Base-by-base conservation (phyloP, 2,113 vertebrate genomes). In the Zapus hudsonius region DNA sequence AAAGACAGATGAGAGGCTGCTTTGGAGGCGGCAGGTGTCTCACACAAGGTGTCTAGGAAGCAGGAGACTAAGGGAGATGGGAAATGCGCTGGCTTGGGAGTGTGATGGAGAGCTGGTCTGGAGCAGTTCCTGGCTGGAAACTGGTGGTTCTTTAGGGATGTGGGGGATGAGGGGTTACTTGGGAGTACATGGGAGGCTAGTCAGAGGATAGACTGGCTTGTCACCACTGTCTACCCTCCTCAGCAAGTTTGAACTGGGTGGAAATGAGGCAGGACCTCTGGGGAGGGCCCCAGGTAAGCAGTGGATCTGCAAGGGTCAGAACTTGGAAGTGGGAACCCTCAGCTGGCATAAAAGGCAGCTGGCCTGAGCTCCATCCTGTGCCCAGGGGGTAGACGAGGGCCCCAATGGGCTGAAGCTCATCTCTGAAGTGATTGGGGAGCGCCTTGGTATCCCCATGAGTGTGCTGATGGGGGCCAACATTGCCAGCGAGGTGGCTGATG, bases 381-480 rank as follows among this genome's bases (percentile, higher is more conserved):
- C 86, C 22, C 96, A 99, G 99, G 99, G 99, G 2, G 98, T 99
- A 74, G 99, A 99, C 5, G 98, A 99, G 87, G 98, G 99, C 94
- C 99, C 99, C 17, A 98, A 98, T 0, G 99, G 99, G 84, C 98
- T 99, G 97, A 99, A 98, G 97, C 98, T 99, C 96, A 99, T 99
- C 97, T 99, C 99, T 13, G 99, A 99, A 83, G 98, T 99, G 80
- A 99, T 99, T 95, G 97, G 95, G 1, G 99, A 98, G 64, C 98
- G 97, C 61, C 98, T 99, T 83, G 98, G 98, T 74, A 99, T 99
- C 95, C 97, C 98, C 40, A 98, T 99, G 98, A 98, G 97, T 0
- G 99, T 99, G 89, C 98, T 99, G 73, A 99, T 99, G 99, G 99
- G 99, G 47, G 99, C 99, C 94, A 99, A 99, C 97, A 99, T 99